These are phyloP conservation scores for Sinocyclocheilus anophthalmus DNA, from an alignment of 2,113 vertebrate species.

Conservation along the genomic window DNA sequence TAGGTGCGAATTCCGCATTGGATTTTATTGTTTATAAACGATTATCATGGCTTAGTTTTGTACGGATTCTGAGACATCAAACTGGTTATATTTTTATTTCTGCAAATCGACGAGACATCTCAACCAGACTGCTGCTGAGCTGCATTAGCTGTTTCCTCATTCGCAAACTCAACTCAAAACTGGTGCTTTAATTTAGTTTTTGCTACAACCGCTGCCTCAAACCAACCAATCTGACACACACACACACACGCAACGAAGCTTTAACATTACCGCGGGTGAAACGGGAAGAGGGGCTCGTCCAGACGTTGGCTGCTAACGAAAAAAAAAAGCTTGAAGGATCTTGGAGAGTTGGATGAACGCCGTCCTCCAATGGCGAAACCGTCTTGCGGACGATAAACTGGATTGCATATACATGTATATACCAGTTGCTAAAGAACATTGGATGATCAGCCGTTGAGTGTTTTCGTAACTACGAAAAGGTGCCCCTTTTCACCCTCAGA, in stretches of 20 bases:
- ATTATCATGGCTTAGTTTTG: conserved; percentile 47
- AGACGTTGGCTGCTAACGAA: conserved; percentile 40
- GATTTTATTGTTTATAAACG: conserved; percentile 18
- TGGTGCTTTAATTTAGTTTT: conserved; percentile 33
- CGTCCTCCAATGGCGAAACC: not conserved
- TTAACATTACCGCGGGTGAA: conserved; percentile 51
- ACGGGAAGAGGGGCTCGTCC: not conserved
- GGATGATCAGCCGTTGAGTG: conserved; percentile 18
- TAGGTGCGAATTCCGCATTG: conserved; percentile 35
- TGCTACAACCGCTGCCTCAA: conserved; percentile 51
- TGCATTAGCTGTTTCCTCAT: not conserved
- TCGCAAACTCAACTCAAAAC: not conserved
- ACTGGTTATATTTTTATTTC: conserved; percentile 15
- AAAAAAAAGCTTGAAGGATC: not conserved
- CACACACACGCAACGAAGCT: conserved; percentile 16
- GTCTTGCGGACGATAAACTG: not conserved
- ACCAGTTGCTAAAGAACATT: conserved; percentile 26
- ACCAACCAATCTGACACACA: conserved; percentile 17
- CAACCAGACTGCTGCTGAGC: conserved; percentile 43
- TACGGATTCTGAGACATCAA: conserved; percentile 34
- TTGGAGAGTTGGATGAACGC: conserved; percentile 6
- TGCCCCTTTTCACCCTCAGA: conserved; percentile 46
- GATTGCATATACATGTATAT: not conserved
- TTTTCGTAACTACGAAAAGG: conserved; percentile 20
- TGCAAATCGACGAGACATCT: conserved; percentile 50